These are phyloP conservation scores for Oceanites oceanicus DNA, from an alignment of 2,113 vertebrate species.

Conservation along the genomic window DNA sequence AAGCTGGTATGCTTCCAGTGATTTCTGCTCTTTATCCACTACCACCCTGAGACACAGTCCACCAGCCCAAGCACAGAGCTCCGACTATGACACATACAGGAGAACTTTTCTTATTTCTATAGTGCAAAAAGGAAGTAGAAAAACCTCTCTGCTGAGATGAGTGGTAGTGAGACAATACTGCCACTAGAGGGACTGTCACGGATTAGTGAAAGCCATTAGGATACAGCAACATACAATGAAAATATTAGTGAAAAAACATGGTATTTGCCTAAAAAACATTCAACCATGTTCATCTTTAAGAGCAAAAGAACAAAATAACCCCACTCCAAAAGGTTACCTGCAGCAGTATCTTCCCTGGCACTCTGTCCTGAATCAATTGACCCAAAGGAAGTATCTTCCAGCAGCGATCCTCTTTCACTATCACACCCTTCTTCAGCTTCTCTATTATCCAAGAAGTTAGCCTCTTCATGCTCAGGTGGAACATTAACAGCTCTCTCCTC, in stretches of 20 bases:
- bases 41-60: background rate
- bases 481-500: background rate
- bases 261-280: background rate
- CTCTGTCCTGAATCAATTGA: background rate
- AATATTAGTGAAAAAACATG: background rate
- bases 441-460: background rate
- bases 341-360: background rate
- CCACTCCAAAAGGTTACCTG: slow-evolving; percentile 61
- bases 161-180: background rate
- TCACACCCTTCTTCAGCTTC: background rate
- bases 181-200: background rate
- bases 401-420: background rate
- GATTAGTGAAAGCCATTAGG: background rate
- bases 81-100: background rate
- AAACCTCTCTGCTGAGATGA: background rate
- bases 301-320: background rate
- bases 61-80: accelerated
- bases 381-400: background rate
- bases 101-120: background rate
- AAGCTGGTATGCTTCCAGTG: background rate
- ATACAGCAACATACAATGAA: background rate
- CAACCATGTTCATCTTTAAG: background rate
- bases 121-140: background rate
- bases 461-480: background rate
- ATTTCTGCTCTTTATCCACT: background rate